Evolutionary conservation across 2,113 vertebrate genomes (phyloP), one percentile per base, ranked within the genome.

Genomic region (Prietella phreatophila): DNA sequence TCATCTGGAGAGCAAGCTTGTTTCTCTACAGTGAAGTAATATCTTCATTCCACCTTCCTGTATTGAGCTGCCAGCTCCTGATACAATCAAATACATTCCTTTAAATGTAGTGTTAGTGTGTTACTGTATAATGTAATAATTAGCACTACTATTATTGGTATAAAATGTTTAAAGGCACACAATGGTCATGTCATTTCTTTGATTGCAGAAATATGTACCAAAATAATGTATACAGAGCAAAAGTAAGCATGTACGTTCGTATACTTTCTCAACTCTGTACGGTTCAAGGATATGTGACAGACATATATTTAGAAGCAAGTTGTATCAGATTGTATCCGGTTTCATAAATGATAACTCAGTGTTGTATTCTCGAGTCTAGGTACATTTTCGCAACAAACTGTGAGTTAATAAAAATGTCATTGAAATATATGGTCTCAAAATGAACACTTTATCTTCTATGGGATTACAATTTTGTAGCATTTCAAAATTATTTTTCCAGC

Each of bases 71-170:
- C 25, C 14, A 69, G 33, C 4, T 69, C 47, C 25, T 33, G 9
- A 86, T 81, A 55, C 42, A 30, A 86, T 78, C 42, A 76, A 60
- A 85, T 19, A 15, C 9, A 17, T 58, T 11, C 4, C 19, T 39
- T 60, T 25, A 55, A 65, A 36, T n/a, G 30, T 30, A 33, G n/a
- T 79, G 13, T 13, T 22, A 50, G 19, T 67, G 27, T 80, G 22
- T 60, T 63, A 61, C 58, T 53, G 58, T 86, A 61, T 79, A 25
- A 78, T 25, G 17, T 22, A 10, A 85, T 85, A n/a, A 85, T 30
- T 71, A 63, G 36, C 10, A 20, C 13, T 84, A 10, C 4, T 30
- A 81, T 3, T 81, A 58, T 30, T 71, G 19, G 63, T 71, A 25
- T 30, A n/a, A 25, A 33, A 67, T 6, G n/a, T 15, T 69, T 58